Evolutionary conservation across 2,113 vertebrate genomes (phyloP).

Genomic region (Myiozetetes cayanensis): DNA sequence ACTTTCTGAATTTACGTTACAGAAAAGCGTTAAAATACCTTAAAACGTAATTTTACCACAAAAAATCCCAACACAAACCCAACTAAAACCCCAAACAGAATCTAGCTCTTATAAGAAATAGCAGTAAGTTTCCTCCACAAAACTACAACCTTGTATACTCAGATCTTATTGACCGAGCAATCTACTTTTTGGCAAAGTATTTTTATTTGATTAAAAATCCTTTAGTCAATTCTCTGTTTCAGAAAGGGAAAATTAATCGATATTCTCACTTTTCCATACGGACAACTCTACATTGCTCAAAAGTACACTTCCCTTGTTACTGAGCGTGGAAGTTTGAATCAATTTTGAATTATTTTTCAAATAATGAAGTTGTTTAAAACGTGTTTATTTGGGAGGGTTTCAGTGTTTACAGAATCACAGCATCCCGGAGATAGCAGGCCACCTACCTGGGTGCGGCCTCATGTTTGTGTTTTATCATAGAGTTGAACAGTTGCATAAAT

Average conservation of each 20-base stretch:
- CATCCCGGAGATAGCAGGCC: neutral
- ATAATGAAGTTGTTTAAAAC: neutral
- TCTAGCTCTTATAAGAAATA: neutral
- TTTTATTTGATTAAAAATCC: neutral
- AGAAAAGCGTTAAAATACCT: neutral
- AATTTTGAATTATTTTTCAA: neutral
- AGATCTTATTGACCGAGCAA: neutral
- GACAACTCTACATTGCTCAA: fast-evolving
- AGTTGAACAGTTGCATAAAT: slow-evolving; percentile 1
- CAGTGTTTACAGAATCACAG: neutral
- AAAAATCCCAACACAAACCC: neutral
- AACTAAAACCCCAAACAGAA: neutral
- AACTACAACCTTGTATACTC: neutral
- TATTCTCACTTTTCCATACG: neutral
- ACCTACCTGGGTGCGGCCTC: neutral
- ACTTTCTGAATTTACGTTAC: neutral
- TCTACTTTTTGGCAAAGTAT: neutral
- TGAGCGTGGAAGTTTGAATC: neutral
- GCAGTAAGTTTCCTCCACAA: neutral
- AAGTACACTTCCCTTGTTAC: neutral
- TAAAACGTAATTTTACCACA: neutral
- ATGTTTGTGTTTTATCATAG: neutral
- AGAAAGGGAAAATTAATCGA: neutral
- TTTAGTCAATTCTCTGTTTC: neutral
- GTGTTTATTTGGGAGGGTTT: neutral